phyloP scores from a whole-genome alignment of 2,113 vertebrate genomes.

The Ia io region DNA sequence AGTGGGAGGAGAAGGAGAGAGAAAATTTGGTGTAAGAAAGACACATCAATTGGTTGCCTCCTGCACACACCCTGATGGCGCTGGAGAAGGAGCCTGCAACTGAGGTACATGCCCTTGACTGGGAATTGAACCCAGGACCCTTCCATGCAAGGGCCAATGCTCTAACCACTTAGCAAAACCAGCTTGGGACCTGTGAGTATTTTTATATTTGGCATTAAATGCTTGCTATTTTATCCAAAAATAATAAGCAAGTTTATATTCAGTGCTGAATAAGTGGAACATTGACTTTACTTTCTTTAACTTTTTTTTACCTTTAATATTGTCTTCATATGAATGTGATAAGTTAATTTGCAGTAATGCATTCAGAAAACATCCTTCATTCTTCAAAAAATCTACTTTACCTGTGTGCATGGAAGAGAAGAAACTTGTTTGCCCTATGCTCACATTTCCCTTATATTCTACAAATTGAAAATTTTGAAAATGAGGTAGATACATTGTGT shows the following conservation, averaged over 20 bases:
- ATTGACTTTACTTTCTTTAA: background rate
- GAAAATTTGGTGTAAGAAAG: no score
- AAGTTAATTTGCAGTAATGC: background rate
- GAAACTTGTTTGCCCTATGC: background rate
- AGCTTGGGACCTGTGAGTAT: background rate
- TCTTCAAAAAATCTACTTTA: background rate
- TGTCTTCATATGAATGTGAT: background rate
- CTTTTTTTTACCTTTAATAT: background rate
- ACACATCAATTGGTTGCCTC: no score
- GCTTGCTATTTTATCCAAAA: slow-evolving; percentile 10
- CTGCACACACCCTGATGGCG: no score
- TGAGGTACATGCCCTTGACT: no score
- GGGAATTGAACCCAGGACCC: no score
- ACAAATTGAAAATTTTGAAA: background rate
- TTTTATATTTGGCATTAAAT: background rate
- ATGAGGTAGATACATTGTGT: background rate
- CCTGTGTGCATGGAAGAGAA: background rate
- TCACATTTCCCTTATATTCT: slow-evolving; percentile 14
- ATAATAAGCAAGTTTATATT: background rate
- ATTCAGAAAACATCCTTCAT: slow-evolving; percentile 6
- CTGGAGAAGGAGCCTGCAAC: no score
- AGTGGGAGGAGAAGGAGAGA: no score
- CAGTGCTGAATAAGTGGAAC: background rate
- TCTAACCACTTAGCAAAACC: no score
- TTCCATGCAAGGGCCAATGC: no score